These are phyloP conservation scores for Eupelmus urozonus DNA, from an alignment of 2,888 invertebrate species.

Conservation along the genomic window DNA sequence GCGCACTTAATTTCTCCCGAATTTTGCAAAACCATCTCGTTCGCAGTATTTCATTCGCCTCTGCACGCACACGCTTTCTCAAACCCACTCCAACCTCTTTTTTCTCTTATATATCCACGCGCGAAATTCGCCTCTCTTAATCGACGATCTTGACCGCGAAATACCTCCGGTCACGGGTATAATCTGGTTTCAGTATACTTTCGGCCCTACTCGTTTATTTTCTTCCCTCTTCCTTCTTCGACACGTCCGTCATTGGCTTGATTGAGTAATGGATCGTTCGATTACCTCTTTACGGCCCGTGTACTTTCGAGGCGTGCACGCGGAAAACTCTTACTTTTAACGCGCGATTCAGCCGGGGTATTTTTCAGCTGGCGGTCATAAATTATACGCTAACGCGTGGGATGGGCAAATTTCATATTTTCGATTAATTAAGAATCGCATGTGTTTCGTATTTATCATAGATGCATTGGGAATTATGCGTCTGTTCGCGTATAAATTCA, in stretches of 20 bases:
- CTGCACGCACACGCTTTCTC: background rate
- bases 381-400: background rate
- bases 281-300: background rate
- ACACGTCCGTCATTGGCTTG: background rate
- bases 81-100: background rate
- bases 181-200: background rate
- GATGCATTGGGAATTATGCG: constrained; percentile 13
- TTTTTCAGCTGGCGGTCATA: background rate
- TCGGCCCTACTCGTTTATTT: background rate
- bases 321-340: background rate
- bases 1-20: background rate
- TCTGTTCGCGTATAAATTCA: background rate
- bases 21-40: background rate
- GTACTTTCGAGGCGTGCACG: background rate
- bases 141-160: constrained; percentile 19
- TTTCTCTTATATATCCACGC: too few relatives aligned
- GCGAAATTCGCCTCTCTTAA: background rate
- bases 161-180: background rate
- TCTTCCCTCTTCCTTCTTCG: background rate
- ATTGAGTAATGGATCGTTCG: constrained; percentile 7
- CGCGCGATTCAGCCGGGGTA: too few relatives aligned
- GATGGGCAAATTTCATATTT: constrained; percentile 18
- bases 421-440: background rate
- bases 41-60: background rate
- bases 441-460: too few relatives aligned